Evolutionary conservation across 1,140 invertebrate species (phyloP), one percentile per base, ranked within the genome.

Genomic region (Eubasilissa regina): DNA sequence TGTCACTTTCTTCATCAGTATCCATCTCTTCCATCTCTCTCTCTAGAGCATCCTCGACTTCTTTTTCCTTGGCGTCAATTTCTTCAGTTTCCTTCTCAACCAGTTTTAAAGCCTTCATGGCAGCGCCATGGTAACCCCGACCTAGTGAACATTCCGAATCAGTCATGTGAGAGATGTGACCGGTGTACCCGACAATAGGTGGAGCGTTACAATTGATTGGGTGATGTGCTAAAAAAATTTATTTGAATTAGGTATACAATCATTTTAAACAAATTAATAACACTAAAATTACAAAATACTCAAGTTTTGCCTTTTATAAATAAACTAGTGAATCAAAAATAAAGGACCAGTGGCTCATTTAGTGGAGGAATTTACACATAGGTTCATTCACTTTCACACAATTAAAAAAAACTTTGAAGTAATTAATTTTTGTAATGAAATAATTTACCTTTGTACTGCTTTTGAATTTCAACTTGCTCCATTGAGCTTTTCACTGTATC

Each of bases 81-180:
- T 43, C 25, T 13, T 64, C 60, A 10, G 13, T 35, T 35, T 64
- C 60, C 7, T 19, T 25, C 60, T 64, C 60, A 25, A 25, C 35
- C 11, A 64, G 13, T 35, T 17, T 25, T 11, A 64, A 35, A 35
- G 60, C 60, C 1, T 64, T 25, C 60, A 64, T 64, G 25, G 60
- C 60, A 10, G 60, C 10, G 3, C 13, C 25, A 11, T 64, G 60
- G 25, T 13, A 64, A 21, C 60, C 60, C 13, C 35, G 60, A 21
- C 60, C 60, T 11, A 64, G 19, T 11, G 60, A n/a, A 13, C 53
- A 56, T 7, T 12, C 53, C 11, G 53, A 64, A 64, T 64, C 25
- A 19, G 35, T 64, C 60, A 64, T 64, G 13, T 64, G 60, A 35
- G 60, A 64, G 60, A 64, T 64, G n/a, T 64, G 60, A 11, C 60